These are phyloP conservation scores for Luperina testacea DNA, from an alignment of 2,888 invertebrate genomes.

Conservation along the genomic window DNA sequence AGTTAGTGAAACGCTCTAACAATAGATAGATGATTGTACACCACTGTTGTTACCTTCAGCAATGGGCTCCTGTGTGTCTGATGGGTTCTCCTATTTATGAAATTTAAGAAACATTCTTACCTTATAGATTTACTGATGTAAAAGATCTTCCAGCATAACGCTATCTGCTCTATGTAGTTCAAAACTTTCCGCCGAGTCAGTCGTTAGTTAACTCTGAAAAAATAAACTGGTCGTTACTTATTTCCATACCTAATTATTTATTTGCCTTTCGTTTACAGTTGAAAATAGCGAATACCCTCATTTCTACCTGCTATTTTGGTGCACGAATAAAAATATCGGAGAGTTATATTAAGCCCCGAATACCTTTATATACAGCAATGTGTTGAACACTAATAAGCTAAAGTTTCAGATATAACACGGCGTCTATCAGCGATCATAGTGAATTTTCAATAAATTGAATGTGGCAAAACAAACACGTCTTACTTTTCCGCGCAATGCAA, in stretches of 20 bases:
- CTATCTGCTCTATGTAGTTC: slow-evolving; percentile 27
- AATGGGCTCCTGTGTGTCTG: slow-evolving; percentile 43
- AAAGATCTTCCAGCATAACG: slow-evolving; percentile 34
- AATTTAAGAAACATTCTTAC: slow-evolving; percentile 10
- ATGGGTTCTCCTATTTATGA: slow-evolving; percentile 2
- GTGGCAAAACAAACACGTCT: slow-evolving; percentile 83
- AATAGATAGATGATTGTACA: background rate
- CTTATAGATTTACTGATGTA: slow-evolving; percentile 54
- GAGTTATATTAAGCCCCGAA: slow-evolving; percentile 62
- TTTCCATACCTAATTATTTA: slow-evolving; percentile 53
- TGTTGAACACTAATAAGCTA: slow-evolving; percentile 66
- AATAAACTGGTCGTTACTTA: slow-evolving; percentile 47
- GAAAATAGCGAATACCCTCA: slow-evolving; percentile 49
- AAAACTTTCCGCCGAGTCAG: slow-evolving; percentile 51
- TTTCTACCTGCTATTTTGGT: slow-evolving; percentile 54
- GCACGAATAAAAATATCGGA: slow-evolving; percentile 62
- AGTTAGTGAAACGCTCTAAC: background rate
- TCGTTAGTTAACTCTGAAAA: slow-evolving; percentile 42
- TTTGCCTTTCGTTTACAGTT: slow-evolving; percentile 39
- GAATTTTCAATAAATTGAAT: slow-evolving; percentile 86
- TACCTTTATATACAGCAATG: slow-evolving; percentile 58
- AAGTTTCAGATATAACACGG: slow-evolving; percentile 74
- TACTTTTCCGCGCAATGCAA: slow-evolving; percentile 63
- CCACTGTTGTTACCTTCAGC: background rate
- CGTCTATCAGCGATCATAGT: slow-evolving; percentile 82